Evolutionary conservation across 2,888 invertebrate genomes (phyloP).

Genomic region (Caenorhabditis plicata): DNA sequence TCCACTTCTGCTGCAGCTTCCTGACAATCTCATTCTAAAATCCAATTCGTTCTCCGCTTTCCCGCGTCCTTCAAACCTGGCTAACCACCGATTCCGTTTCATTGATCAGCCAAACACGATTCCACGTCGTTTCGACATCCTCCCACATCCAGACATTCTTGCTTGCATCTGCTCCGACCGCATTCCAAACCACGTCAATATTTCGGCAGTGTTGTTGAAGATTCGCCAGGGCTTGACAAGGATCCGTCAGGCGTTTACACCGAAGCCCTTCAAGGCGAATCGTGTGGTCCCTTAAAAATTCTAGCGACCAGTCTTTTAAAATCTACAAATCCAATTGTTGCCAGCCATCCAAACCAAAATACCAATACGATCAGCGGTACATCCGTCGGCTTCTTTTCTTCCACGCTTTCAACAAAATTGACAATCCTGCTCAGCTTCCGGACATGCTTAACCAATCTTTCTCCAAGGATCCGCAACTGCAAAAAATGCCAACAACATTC

Average conservation of each 20-base stretch:
- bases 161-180: slow-evolving; percentile 17
- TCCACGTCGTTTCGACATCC: slow-evolving; percentile 26
- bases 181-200: slow-evolving; percentile 16
- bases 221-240: slow-evolving; percentile 10
- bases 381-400: no score
- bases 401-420: slow-evolving; percentile 19
- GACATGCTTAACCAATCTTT: slow-evolving; percentile 11
- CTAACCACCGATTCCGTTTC: slow-evolving; percentile 13
- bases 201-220: slow-evolving; percentile 8
- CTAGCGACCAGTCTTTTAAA: slow-evolving; percentile 1
- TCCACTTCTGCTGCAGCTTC: slow-evolving; percentile 15
- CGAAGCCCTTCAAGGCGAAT: slow-evolving; percentile 13
- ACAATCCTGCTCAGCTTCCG: slow-evolving; percentile 14
- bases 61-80: not conserved
- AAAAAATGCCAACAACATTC: no score
- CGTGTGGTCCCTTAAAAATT: slow-evolving; percentile 25
- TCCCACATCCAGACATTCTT: slow-evolving; percentile 26
- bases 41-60: not conserved
- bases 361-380: slow-evolving; percentile 22
- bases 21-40: slow-evolving; percentile 8
- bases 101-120: slow-evolving; percentile 18
- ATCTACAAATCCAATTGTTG: slow-evolving; percentile 10
- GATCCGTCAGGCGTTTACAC: slow-evolving; percentile 13
- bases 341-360: slow-evolving; percentile 9
- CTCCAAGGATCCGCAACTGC: slow-evolving; percentile 18